Conservation (phyloP, 2,888 invertebrate species). For the Rhaphigaster nebulosa region DNA sequence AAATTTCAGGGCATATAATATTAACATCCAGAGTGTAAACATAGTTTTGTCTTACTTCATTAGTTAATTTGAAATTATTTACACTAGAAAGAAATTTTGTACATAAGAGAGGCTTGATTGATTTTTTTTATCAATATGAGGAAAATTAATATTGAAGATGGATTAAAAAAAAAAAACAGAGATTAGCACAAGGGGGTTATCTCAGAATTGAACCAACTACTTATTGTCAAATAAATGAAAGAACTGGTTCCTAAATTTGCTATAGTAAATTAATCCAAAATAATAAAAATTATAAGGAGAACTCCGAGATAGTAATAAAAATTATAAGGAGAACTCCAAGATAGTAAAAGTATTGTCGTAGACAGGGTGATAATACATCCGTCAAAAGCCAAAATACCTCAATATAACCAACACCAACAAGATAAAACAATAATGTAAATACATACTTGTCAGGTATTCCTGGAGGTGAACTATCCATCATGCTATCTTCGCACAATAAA, state of each 20-base stretch:
- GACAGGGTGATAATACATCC: neutral
- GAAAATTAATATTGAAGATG: neutral
- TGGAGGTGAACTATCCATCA: conserved; percentile 66
- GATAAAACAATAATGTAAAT: neutral
- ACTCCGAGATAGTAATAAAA: neutral
- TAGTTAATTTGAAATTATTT: neutral
- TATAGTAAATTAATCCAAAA: neutral
- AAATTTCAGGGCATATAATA: neutral
- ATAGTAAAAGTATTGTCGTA: neutral
- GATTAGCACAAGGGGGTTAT: neutral
- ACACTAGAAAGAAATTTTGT: neutral
- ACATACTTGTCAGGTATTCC: conserved; percentile 66
- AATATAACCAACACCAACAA: conserved; percentile 13
- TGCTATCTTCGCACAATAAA: conserved; percentile 58
- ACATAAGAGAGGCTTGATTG: neutral
- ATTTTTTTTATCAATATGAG: neutral
- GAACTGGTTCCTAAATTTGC: neutral
- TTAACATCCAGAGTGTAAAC: neutral
- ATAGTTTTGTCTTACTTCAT: neutral
- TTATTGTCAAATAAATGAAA: neutral
- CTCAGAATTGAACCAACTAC: neutral
- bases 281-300: neutral
- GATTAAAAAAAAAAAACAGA: neutral
- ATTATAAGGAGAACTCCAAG: neutral
- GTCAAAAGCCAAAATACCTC: neutral